Conservation (phyloP, 2,888 invertebrate genomes). For the Neria commutata region DNA sequence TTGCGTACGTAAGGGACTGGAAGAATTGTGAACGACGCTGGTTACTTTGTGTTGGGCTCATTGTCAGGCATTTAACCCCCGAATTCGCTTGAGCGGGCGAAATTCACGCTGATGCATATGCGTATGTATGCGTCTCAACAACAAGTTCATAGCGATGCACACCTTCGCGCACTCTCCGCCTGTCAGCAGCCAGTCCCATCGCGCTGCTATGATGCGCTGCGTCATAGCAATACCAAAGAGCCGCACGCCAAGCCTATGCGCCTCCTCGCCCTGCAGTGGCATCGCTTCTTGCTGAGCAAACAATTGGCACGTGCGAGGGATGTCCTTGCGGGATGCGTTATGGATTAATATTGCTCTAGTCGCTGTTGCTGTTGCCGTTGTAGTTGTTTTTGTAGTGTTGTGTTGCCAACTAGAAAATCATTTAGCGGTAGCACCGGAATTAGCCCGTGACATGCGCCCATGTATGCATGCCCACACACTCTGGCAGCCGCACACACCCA, state of each 20-base stretch:
- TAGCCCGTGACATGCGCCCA: slow-evolving; percentile 50
- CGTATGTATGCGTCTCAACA: not conserved
- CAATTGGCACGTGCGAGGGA: slow-evolving; percentile 52
- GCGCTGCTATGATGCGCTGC: not conserved
- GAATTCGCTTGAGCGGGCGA: not conserved
- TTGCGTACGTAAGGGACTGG: slow-evolving; percentile 28
- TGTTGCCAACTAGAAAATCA: slow-evolving; percentile 54
- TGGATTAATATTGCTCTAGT: slow-evolving; percentile 35
- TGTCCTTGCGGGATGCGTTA: slow-evolving; percentile 33
- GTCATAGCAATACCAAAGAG: not conserved
- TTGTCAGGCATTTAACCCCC: slow-evolving; percentile 30
- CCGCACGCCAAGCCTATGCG: not conserved
- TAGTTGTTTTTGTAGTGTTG: slow-evolving; percentile 13
- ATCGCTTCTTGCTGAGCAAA: slow-evolving; percentile 26
- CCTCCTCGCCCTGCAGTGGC: not conserved
- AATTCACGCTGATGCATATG: not conserved
- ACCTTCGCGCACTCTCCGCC: not conserved
- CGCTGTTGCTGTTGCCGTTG: slow-evolving; percentile 18
- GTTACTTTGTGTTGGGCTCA: slow-evolving; percentile 41
- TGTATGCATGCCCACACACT: slow-evolving; percentile 31
- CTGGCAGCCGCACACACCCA: slow-evolving; percentile 5
- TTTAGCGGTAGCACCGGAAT: slow-evolving; percentile 56
- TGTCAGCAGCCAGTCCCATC: not conserved
- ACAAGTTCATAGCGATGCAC: slow-evolving; percentile 3
- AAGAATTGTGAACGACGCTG: slow-evolving; percentile 21